Evolutionary conservation across 2,797 vertebrate species (phyloP), one percentile per base, ranked within the genome.

Genomic region (Pseudochirops cupreus): DNA sequence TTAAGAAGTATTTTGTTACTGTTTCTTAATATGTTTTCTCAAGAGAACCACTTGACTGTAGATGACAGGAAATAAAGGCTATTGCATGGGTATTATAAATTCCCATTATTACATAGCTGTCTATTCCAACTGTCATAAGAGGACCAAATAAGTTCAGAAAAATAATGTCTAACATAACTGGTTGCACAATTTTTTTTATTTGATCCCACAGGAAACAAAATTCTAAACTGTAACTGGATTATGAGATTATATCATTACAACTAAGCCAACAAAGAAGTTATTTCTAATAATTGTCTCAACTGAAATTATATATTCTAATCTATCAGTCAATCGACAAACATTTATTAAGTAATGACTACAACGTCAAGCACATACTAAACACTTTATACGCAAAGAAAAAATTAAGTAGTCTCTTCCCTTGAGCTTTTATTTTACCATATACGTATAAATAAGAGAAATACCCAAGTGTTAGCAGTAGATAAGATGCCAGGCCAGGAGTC

Each of bases 161-260:
- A 91, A 74, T 39, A 3, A 92, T 94, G 3, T 90, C 92, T 92
- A 92, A 97, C 97, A 39, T 93, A 50, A 98, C 97, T 56, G 62
- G 2, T 26, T 89, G 0, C 56, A 56, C 95, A 55, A 94, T 14
- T 26, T 5, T 91, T 87, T 95, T 92, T 97, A 1, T n/a, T 55
- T 1, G 0, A 82, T 46, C 0, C 74, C 74, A 13, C 3, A 0
- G 96, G 91, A 98, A 50, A 52, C 59, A 97, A n/a, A 95, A 93
- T 96, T 96, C 67, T 95, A 97, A 91, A 4, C 95, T 39, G 24
- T 0, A 3, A 94, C 91, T 94, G 93, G 98, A 96, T 94, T 92
- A 39, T 92, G 95, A 96, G 18, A 53, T 97, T 54, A 97, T 97
- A 97, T 53, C 10, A 55, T 87, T 95, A 95, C 11, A 21, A 58